Base-by-base conservation (phyloP, 2,888 invertebrate species). In the Tetragonula carbonaria region DNA sequence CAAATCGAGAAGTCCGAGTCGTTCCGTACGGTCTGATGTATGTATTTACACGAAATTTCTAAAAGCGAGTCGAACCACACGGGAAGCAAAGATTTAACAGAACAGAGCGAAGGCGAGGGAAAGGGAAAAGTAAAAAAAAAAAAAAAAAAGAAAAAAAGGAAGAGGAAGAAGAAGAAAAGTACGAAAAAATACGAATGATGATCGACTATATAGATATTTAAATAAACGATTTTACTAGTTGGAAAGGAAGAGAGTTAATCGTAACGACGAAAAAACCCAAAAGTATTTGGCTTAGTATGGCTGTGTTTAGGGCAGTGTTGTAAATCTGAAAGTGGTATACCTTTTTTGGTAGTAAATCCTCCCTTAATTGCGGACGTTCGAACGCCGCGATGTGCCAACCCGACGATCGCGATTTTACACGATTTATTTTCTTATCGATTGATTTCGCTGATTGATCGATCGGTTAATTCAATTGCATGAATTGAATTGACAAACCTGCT, bases 221-320 rank as follows among this genome's bases (percentile, higher is more conserved):
- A 89, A 86, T 74, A 74, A 86, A 88, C 77, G 82, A 85, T 89
- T 88, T 89, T 84, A 89, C 70, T 90, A 89, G 86, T 86, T 86
- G 75, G 75, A 74, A 82, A 66, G 57, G 66, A 77, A 78, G 80
- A 79, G 82, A 28, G 28, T 28, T 89, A 86, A 91, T 91, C 85
- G 86, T 91, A 91, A 92, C 87, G 91, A 92, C 87, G 85, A 90
- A 94, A 28, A 28, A 95, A 95, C 95, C 95, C 94, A 95, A 95
- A 95, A 95, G 95, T 95, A 95, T 95, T 95, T 95, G 95, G 95
- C 95, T 95, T 95, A 95, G 95, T 95, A 95, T 95, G 95, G 95
- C 95, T 96, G 96, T 96, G 95, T 95, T 95, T 93, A 92, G 91
- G 92, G 91, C 92, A 93, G 92, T 92, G 93, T 92, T 93, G 92